phyloP scores from a whole-genome alignment of 2,797 vertebrate genomes.

The Cynopterus sphinx region DNA sequence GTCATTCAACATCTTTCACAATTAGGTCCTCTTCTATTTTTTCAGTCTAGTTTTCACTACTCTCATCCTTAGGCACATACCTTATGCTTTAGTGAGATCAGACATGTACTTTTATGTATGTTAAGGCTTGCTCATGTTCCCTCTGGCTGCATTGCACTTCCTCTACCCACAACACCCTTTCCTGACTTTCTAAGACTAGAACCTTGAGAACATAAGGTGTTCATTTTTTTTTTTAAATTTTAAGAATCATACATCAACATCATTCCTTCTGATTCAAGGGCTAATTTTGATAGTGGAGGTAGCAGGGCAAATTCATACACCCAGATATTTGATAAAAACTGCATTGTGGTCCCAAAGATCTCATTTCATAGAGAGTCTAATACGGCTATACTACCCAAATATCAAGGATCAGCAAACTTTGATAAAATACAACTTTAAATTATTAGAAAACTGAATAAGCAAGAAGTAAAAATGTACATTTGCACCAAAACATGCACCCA shows the following conservation, averaged over 20 bases:
- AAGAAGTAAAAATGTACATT: too few relatives aligned
- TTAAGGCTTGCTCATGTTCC: neutral
- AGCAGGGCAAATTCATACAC: neutral
- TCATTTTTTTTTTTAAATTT: constrained; percentile 67
- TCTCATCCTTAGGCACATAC: neutral
- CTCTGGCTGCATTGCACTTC: neutral
- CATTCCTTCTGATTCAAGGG: constrained; percentile 18
- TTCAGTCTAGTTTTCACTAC: neutral
- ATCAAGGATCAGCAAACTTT: neutral
- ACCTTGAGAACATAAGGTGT: constrained; percentile 54
- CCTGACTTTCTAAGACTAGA: neutral
- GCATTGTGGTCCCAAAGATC: neutral
- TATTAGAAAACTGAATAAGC: neutral
- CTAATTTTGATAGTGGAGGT: constrained; percentile 55
- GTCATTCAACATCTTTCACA: neutral
- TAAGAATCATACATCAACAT: constrained; percentile 51
- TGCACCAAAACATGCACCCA: too few relatives aligned
- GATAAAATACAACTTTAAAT: neutral
- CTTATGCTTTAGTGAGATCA: neutral
- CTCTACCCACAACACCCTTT: neutral
- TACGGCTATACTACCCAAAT: neutral
- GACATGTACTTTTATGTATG: neutral
- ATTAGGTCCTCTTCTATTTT: neutral
- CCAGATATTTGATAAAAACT: constrained; percentile 23
- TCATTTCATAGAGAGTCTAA: neutral